Conservation (phyloP, 2,113 vertebrate species). For the Ellobius talpinus region DNA sequence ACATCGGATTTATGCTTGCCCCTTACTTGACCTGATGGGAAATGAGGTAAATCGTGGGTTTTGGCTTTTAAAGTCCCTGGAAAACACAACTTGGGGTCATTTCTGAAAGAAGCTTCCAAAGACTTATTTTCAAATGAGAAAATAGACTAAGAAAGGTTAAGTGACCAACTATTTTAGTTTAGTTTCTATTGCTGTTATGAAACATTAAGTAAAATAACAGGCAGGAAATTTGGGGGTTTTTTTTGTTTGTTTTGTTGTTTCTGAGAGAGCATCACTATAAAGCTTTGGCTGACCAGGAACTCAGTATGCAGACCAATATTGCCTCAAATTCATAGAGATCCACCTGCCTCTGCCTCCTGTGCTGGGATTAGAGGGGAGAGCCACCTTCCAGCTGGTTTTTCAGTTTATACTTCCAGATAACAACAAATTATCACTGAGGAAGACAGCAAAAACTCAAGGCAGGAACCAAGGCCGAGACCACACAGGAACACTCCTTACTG, state of each 20-base stretch:
- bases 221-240: background rate
- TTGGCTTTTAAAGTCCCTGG: too few species aligned
- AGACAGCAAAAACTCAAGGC: background rate
- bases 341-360: background rate
- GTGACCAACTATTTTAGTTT: background rate
- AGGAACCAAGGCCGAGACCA: background rate
- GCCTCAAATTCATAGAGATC: background rate
- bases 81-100: too few species aligned
- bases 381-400: background rate
- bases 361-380: background rate
- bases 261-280: too few species aligned
- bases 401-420: background rate
- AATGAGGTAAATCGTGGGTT: too few species aligned
- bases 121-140: slow-evolving; percentile 43
- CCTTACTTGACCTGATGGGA: background rate
- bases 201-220: background rate
- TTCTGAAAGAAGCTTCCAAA: slow-evolving; percentile 10
- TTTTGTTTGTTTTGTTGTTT: background rate
- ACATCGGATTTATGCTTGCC: background rate
- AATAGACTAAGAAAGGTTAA: slow-evolving; percentile 38
- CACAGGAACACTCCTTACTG: background rate
- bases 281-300: background rate
- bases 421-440: background rate
- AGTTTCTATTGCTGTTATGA: background rate
- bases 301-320: too few species aligned